Percentiles rank a stretch among this genome's conserved stretches.
Conservation (phyloP, 2,113 vertebrate species). For the Saccopteryx leptura region DNA sequence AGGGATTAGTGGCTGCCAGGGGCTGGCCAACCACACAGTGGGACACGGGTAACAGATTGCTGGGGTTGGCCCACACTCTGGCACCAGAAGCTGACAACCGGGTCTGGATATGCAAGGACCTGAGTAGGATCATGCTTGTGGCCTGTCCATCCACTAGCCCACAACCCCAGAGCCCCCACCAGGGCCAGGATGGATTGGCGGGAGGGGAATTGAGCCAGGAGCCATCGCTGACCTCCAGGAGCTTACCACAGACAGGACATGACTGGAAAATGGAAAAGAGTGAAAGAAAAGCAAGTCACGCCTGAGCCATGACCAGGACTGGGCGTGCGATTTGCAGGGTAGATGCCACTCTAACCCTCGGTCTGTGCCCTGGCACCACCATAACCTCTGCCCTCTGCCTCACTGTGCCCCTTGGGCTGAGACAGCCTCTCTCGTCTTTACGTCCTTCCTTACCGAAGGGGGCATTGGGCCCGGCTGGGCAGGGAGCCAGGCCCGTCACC, state of each 20-base stretch:
- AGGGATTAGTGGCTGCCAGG: not conserved
- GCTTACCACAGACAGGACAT: not conserved
- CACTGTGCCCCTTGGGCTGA: not conserved
- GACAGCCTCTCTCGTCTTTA: not conserved
- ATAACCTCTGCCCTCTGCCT: not conserved
- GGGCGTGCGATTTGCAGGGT: not conserved
- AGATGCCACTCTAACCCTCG: rapidly evolving
- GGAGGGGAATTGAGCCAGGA: not conserved
- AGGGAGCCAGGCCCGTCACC: not conserved
- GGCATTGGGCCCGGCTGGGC: not conserved
- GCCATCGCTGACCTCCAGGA: not conserved
- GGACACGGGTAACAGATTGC: not conserved
- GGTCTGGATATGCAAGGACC: not conserved
- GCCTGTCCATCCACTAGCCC: not conserved
- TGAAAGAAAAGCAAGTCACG: not conserved
- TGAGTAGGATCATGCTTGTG: not conserved
- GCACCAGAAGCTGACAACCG: not conserved
- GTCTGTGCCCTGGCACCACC: not conserved
- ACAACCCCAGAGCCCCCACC: not conserved
- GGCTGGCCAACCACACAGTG: not conserved
- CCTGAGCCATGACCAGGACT: not conserved
- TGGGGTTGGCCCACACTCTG: not conserved
- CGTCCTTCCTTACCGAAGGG: not conserved
- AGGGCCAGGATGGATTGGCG: not conserved
- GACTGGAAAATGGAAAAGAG: not conserved